A percentile compares a stretch with the other conserved stretches of the same genome.
These are phyloP conservation scores for Eilema depressum DNA, from an alignment of 2,888 invertebrate species.

Conservation along the genomic window DNA sequence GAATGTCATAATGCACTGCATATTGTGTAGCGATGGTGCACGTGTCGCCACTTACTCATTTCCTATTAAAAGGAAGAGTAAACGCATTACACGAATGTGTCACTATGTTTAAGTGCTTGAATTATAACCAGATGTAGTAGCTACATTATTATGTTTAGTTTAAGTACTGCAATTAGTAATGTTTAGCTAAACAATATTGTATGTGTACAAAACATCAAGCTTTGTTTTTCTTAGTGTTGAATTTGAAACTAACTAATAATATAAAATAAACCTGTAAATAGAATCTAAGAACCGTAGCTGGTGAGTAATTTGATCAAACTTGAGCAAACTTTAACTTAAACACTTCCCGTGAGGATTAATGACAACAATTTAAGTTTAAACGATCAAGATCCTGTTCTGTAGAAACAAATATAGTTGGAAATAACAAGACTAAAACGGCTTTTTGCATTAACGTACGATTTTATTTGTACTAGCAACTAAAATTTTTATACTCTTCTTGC, in stretches of 20 bases:
- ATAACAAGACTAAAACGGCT: neutral
- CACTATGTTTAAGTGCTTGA: slow-evolving; percentile 19
- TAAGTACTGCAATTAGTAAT: neutral
- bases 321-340: too few relatives aligned
- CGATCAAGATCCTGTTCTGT: neutral
- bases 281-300: too few relatives aligned
- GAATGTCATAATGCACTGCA: slow-evolving; percentile 14
- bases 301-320: too few relatives aligned
- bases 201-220: neutral
- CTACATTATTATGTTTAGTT: neutral
- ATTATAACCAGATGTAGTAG: slow-evolving; percentile 5
- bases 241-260: neutral
- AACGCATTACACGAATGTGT: slow-evolving; percentile 18
- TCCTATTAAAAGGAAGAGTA: slow-evolving; percentile 18
- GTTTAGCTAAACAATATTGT: neutral
- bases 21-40: slow-evolving; percentile 17
- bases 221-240: neutral
- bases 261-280: too few relatives aligned
- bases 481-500: too few relatives aligned
- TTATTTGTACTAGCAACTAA: too few relatives aligned
- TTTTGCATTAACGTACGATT: neutral
- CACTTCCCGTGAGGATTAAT: too few relatives aligned
- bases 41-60: slow-evolving; percentile 24
- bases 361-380: neutral
- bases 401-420: neutral